Evolutionary conservation across 2,888 invertebrate species (phyloP), one percentile per base, ranked within the genome.

Genomic region (Formica aserva): DNA sequence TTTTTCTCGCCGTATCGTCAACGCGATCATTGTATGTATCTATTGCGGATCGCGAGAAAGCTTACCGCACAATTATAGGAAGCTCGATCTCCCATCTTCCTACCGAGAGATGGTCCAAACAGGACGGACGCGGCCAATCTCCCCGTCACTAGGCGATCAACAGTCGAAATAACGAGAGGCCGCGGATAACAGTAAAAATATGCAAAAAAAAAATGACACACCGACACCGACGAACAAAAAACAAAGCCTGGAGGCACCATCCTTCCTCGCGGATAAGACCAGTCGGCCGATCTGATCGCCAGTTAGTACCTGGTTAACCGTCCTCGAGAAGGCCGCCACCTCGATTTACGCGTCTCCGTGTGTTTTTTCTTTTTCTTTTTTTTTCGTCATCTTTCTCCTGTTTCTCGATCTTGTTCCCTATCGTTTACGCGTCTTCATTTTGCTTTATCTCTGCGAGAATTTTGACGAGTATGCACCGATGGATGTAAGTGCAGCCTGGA

Each of bases 271-370:
- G 91, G 87, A 92, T 92, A 92, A 93, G 92, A 93, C 92, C 91
- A 91, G 92, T 90, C 90, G 91, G 85, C 85, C 90, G 85, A 89
- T 91, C 90, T 90, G 86, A 85, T 82, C 87, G 71, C 76, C 84
- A 85, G 90, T 93, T 93, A 93, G 93, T 93, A 88, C 90, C 88
- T 91, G 89, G 88, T 89, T 89, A 87, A 91, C 92, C 90, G 91
- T 91, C 90, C 88, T 86, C 91, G 87, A 82, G 91, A 88, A 92
- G 88, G 86, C 87, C 85, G 74, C 80, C 48, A 81, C 74, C 57
- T 57, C 75, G 69, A 67, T 62, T 52, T 57, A 71, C 26, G 57
- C 71, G 35, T 55, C 18, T 60, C 26, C 29, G 32, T 48, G 52
- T 22, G 18, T 41, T 29, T 18, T 55, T 45, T 71, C 63, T 41